A percentile compares a stretch with the other conserved stretches of the same genome.
Conservation (phyloP, 2,888 invertebrate species). For the Caenorhabditis wallacei region DNA sequence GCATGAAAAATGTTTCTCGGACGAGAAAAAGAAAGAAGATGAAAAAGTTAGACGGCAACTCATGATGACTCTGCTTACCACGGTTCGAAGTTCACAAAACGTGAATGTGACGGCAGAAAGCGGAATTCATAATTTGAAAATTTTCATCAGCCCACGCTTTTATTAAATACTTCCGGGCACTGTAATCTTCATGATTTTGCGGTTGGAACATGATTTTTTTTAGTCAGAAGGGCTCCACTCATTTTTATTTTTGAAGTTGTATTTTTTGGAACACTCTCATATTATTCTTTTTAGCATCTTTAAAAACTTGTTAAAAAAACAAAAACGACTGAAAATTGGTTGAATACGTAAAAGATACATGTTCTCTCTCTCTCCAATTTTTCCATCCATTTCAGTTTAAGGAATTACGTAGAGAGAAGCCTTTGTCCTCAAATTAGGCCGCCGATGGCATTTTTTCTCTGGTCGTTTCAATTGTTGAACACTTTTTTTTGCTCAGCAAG, state of each 20-base stretch:
- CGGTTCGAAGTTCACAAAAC: slow-evolving; percentile 32
- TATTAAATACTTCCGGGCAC: too few relatives aligned
- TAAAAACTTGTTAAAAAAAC: too few relatives aligned
- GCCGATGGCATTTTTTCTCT: slow-evolving; percentile 8
- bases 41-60: slow-evolving; percentile 20
- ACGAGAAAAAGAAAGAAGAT: slow-evolving; percentile 15
- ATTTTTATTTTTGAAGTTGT: too few relatives aligned
- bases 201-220: too few relatives aligned
- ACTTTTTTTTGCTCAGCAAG: background rate
- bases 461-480: background rate
- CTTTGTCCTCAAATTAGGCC: slow-evolving; percentile 38
- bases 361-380: too few relatives aligned
- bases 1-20: slow-evolving; percentile 53
- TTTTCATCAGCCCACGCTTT: background rate
- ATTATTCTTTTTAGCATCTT: too few relatives aligned
- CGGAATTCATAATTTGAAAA: slow-evolving; percentile 20
- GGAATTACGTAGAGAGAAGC: background rate
- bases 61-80: slow-evolving; percentile 26
- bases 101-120: slow-evolving; percentile 25
- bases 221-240: too few relatives aligned
- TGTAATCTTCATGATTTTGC: too few relatives aligned
- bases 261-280: too few relatives aligned
- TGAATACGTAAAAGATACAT: too few relatives aligned
- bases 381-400: too few relatives aligned
- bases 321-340: too few relatives aligned